Evolutionary conservation across 2,888 invertebrate genomes (phyloP).

Genomic region (Cyrtodaria siliqua): DNA sequence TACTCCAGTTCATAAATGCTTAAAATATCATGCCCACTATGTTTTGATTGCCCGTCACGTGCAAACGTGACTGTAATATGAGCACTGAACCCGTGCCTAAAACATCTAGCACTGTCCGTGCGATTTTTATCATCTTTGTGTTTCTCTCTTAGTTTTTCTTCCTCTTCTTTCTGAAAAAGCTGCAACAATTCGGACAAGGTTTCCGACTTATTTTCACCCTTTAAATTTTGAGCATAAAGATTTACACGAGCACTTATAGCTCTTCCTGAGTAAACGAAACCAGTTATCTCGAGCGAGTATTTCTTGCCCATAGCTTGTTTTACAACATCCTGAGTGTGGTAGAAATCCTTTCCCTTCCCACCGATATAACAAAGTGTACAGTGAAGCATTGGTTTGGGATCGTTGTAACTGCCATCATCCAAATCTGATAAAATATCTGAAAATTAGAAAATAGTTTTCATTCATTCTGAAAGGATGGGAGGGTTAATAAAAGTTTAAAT

Average conservation of each 20-base stretch:
- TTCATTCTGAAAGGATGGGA: background rate
- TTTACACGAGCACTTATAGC: constrained; percentile 83
- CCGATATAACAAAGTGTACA: constrained; percentile 82
- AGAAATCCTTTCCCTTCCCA: constrained; percentile 62
- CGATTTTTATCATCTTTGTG: constrained; percentile 20
- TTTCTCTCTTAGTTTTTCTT: constrained; percentile 53
- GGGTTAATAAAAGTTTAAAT: too few species aligned
- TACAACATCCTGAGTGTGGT: constrained; percentile 70
- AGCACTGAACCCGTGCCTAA: constrained; percentile 66
- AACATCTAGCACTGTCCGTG: constrained; percentile 4
- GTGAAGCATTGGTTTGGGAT: constrained; percentile 69
- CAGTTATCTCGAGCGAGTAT: constrained; percentile 75
- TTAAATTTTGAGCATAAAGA: too few species aligned
- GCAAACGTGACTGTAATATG: constrained; percentile 75
- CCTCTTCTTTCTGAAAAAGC: constrained; percentile 79
- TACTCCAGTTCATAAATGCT: constrained; percentile 38
- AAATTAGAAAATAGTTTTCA: constrained; percentile 32
- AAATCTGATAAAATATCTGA: constrained; percentile 50
- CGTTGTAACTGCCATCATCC: constrained; percentile 30
- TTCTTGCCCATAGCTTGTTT: constrained; percentile 72
- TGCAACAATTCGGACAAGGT: background rate
- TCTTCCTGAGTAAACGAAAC: constrained; percentile 80
- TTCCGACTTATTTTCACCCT: background rate
- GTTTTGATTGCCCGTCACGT: constrained; percentile 51
- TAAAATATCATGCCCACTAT: constrained; percentile 63